phyloP scores from a whole-genome alignment of 1,140 invertebrate genomes.

The Hydropsyche tenuis region DNA sequence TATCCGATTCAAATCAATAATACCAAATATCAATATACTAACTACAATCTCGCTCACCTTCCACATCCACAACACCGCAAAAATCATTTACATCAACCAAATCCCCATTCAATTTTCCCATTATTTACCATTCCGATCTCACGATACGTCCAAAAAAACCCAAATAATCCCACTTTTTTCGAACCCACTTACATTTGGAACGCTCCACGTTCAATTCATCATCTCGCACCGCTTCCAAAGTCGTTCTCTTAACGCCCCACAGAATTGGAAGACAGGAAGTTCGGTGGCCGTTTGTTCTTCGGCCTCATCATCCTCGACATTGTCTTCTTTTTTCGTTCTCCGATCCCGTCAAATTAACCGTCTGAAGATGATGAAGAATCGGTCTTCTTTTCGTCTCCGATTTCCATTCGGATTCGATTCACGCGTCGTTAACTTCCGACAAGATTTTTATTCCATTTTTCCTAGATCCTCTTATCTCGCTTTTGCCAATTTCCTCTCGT shows the following conservation, averaged over 20 bases:
- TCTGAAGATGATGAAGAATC: slow-evolving; percentile 4
- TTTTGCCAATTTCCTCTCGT: slow-evolving; percentile 10
- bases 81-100: too few species aligned
- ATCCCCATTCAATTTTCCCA: too few species aligned
- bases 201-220: slow-evolving; percentile 14
- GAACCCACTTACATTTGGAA: background rate
- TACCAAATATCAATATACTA: too few species aligned
- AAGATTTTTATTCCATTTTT: background rate
- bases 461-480: background rate
- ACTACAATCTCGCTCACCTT: too few species aligned
- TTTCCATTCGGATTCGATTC: slow-evolving; percentile 24
- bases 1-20: too few species aligned
- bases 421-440: slow-evolving; percentile 24
- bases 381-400: background rate
- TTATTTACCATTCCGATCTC: background rate
- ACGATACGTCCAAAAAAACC: background rate
- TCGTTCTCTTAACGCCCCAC: too few species aligned
- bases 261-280: background rate
- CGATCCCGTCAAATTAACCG: slow-evolving; percentile 11
- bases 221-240: background rate
- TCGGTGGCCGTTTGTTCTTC: background rate
- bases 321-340: background rate
- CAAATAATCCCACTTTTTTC: background rate
- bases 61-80: too few species aligned
- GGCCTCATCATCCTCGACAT: background rate